Conservation (phyloP, 2,113 vertebrate genomes). For the Sebastes fasciatus region DNA sequence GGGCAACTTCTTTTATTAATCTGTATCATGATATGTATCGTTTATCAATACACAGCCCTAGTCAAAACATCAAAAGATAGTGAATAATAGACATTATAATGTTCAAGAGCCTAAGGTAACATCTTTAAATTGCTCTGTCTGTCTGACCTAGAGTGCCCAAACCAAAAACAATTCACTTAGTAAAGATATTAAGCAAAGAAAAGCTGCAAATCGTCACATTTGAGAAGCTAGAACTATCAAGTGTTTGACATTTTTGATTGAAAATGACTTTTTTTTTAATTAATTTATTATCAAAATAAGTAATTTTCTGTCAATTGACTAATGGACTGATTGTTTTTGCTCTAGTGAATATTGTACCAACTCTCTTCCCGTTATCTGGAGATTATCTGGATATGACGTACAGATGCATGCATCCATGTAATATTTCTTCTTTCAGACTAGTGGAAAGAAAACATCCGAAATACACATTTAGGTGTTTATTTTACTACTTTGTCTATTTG, state of each 20-base stretch:
- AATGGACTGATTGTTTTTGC: neutral
- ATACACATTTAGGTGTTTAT: too few species aligned
- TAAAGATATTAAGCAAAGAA: neutral
- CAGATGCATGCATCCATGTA: neutral
- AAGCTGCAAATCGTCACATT: neutral
- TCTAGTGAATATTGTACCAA: too few species aligned
- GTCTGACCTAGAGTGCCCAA: neutral
- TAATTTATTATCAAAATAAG: neutral
- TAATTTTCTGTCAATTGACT: neutral
- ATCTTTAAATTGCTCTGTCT: neutral
- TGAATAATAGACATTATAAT: neutral
- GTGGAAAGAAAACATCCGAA: too few species aligned
- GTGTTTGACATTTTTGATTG: neutral
- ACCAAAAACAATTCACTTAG: neutral
- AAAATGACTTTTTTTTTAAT: neutral
- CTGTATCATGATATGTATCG: too few species aligned
- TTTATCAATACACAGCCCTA: too few species aligned
- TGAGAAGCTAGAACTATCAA: neutral
- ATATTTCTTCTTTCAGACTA: neutral
- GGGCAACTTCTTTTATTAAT: conserved; percentile 28
- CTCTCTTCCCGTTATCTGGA: neutral
- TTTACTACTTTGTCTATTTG: too few species aligned
- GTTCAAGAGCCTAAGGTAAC: neutral
- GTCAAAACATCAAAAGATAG: neutral
- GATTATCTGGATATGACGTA: neutral